Conservation (phyloP, 1,140 invertebrate genomes). For the Drosophila sp. region DNA sequence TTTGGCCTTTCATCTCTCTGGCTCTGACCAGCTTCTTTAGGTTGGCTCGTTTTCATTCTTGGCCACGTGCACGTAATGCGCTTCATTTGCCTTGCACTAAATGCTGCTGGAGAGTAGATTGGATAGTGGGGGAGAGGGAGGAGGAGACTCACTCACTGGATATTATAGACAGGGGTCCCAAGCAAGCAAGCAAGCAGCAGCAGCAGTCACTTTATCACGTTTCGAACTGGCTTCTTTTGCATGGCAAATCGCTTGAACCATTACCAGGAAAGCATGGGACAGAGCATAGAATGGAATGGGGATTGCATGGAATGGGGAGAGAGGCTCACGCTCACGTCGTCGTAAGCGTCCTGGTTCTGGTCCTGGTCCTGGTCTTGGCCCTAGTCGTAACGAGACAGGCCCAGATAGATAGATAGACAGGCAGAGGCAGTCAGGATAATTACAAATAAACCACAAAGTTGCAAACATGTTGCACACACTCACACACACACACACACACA, state of each 20-base stretch:
- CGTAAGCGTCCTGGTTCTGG: constrained; percentile 46
- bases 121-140: constrained; percentile 3
- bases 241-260: constrained; percentile 65
- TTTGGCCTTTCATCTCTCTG: constrained; percentile 23
- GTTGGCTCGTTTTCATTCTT: constrained; percentile 21
- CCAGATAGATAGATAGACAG: constrained; percentile 38
- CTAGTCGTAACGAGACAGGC: constrained; percentile 47
- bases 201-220: constrained; percentile 71
- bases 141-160: constrained; percentile 22
- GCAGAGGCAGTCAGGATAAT: constrained; percentile 61
- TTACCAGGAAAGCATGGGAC: constrained; percentile 38
- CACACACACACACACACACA: constrained; percentile 30
- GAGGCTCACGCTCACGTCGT: constrained; percentile 29
- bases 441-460: constrained; percentile 81
- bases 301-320: background rate
- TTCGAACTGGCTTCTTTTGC: constrained; percentile 65
- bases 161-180: constrained; percentile 28
- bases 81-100: constrained; percentile 79
- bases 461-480: constrained; percentile 68
- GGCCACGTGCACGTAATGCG: constrained; percentile 73
- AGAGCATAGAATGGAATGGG: constrained; percentile 6
- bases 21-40: constrained; percentile 29
- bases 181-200: background rate
- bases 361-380: constrained; percentile 44
- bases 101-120: constrained; percentile 44